Evolutionary conservation across 2,113 vertebrate genomes (phyloP).

Genomic region (Lophotis ruficrista): DNA sequence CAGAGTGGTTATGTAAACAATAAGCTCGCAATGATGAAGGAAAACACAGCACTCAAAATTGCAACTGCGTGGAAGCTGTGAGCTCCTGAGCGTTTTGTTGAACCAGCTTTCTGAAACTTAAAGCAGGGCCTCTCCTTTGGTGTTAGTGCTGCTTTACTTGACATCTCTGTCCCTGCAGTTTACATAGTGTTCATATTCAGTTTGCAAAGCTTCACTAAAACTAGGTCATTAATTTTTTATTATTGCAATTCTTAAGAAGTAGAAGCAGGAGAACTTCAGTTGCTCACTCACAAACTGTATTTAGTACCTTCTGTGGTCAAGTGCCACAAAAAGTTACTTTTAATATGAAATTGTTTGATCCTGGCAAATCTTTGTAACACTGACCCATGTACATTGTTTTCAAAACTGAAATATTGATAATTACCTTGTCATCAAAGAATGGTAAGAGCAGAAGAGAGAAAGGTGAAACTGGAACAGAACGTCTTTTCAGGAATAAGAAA

Average conservation of each 20-base stretch:
- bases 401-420: slow-evolving; percentile 1
- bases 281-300: background rate
- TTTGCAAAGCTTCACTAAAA: slow-evolving; percentile 18
- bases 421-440: background rate
- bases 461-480: background rate
- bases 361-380: background rate
- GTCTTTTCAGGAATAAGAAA: slow-evolving; percentile 20
- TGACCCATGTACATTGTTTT: background rate
- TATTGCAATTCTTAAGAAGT: background rate
- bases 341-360: background rate
- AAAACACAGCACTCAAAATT: background rate
- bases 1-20: slow-evolving; percentile 7
- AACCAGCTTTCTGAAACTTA: background rate
- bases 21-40: background rate
- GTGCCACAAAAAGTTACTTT: background rate
- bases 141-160: background rate
- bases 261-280: background rate
- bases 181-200: background rate
- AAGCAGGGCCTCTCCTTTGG: background rate
- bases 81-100: background rate
- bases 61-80: background rate
- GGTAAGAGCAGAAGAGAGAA: background rate
- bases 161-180: background rate
- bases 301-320: background rate
- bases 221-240: slow-evolving; percentile 32